These are phyloP conservation scores for Bufotes viridis DNA, from an alignment of 2,797 vertebrate genomes.

Conservation along the genomic window DNA sequence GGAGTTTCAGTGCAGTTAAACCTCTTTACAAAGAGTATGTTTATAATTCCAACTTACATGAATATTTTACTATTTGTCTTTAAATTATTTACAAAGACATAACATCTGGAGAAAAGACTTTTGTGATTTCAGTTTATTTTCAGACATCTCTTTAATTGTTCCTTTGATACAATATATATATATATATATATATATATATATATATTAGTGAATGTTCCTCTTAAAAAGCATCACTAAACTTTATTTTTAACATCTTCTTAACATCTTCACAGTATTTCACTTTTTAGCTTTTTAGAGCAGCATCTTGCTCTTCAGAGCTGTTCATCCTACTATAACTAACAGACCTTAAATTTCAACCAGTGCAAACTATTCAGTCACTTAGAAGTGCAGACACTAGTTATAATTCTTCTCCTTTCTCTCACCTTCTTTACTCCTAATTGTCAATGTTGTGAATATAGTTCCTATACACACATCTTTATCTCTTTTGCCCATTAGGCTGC, in stretches of 20 bases:
- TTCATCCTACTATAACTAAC: background rate
- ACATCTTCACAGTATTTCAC: no score
- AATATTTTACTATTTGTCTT: conserved; percentile 57
- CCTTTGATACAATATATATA: background rate
- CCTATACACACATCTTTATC: background rate
- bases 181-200: background rate
- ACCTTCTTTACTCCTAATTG: background rate
- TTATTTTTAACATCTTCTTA: no score
- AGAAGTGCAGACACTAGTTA: no score
- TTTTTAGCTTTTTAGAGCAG: background rate
- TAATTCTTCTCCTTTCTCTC: no score
- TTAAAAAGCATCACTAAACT: background rate
- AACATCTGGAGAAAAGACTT: conserved; percentile 59
- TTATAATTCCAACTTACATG: conserved; percentile 51
- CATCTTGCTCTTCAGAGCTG: background rate
- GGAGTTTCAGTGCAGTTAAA: conserved; percentile 52
- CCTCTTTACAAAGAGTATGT: conserved; percentile 55
- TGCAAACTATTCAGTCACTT: background rate
- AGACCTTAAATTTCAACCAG: background rate
- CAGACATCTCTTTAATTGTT: conserved; percentile 19
- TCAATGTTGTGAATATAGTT: background rate
- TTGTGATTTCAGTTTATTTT: conserved; percentile 50
- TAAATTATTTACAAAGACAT: conserved; percentile 60
- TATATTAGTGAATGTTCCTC: background rate
- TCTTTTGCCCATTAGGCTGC: no score